Percentiles rank a stretch among this genome's conserved stretches.
Conservation (phyloP, 1,140 invertebrate species). For the Thrips palmi region DNA sequence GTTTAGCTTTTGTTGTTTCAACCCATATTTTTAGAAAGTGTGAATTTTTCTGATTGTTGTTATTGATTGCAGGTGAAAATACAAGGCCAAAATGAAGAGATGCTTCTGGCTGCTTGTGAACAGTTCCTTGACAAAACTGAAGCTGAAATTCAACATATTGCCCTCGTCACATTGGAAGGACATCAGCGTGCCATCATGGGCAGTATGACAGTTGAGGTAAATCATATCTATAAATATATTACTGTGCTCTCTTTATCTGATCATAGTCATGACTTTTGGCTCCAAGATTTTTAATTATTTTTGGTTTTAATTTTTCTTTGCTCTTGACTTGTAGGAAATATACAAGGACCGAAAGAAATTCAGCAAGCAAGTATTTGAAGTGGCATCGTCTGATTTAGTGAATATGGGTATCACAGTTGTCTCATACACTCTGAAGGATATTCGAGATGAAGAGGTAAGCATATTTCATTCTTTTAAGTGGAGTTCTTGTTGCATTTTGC, state of each 20-base stretch:
- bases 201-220: slow-evolving; percentile 90
- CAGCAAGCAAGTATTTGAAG: slow-evolving; percentile 91
- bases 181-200: slow-evolving; percentile 98
- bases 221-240: slow-evolving; percentile 9
- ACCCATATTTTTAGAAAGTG: slow-evolving; percentile 6
- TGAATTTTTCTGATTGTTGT: slow-evolving; percentile 8
- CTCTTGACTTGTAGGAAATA: slow-evolving; percentile 52
- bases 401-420: slow-evolving; percentile 98
- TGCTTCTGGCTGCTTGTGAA: slow-evolving; percentile 90
- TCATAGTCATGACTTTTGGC: too few species aligned
- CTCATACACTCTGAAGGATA: slow-evolving; percentile 94
- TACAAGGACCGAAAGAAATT: slow-evolving; percentile 99
- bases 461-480: slow-evolving; percentile 4
- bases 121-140: slow-evolving; percentile 89
- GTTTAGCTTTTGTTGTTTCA: slow-evolving; percentile 12
- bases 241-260: too few species aligned
- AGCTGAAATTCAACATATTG: slow-evolving; percentile 79
- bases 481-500: slow-evolving; percentile 7
- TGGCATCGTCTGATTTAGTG: slow-evolving; percentile 84
- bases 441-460: slow-evolving; percentile 88
- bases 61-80: slow-evolving; percentile 65
- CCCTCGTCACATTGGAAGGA: slow-evolving; percentile 87
- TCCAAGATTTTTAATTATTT: slow-evolving; percentile 1
- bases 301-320: slow-evolving; percentile 10
- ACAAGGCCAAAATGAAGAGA: slow-evolving; percentile 92